A percentile compares a stretch with the other conserved stretches of the same genome.
phyloP scores from a whole-genome alignment of 2,113 vertebrate genomes.

The Porphyrio hochstetteri region DNA sequence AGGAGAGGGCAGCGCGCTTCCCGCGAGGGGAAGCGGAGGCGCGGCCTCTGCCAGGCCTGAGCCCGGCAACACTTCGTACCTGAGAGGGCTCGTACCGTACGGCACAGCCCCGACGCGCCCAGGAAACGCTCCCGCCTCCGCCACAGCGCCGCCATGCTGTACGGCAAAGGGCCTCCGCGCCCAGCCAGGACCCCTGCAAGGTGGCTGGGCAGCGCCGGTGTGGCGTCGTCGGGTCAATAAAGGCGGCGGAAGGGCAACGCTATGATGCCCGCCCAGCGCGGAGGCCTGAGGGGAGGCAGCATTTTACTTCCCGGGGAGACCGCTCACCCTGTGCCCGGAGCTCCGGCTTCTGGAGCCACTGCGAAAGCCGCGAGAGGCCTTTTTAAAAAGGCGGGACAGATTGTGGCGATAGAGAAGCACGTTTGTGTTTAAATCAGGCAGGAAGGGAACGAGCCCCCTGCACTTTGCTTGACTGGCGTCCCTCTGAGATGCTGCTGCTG shows the following conservation, averaged over 20 bases:
- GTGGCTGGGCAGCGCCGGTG: constrained; percentile 9
- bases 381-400: no score
- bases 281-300: background rate
- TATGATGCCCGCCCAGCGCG: fast-evolving
- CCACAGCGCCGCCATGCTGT: constrained; percentile 68
- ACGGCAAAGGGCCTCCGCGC: constrained; percentile 16
- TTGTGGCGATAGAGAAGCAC: no score
- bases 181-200: background rate
- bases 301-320: fast-evolving
- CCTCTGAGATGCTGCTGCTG: background rate
- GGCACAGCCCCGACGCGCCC: background rate
- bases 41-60: background rate
- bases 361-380: background rate
- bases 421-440: background rate
- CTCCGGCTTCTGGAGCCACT: no score
- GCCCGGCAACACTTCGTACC: constrained; percentile 3
- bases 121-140: background rate
- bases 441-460: fast-evolving
- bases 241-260: background rate
- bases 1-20: no score
- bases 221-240: background rate
- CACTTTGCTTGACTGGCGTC: background rate
- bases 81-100: constrained; percentile 35
- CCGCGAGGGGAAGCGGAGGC: background rate
- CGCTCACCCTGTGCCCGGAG: no score